Base-by-base conservation (phyloP, 2,113 vertebrate species). In the Procavia capensis region DNA sequence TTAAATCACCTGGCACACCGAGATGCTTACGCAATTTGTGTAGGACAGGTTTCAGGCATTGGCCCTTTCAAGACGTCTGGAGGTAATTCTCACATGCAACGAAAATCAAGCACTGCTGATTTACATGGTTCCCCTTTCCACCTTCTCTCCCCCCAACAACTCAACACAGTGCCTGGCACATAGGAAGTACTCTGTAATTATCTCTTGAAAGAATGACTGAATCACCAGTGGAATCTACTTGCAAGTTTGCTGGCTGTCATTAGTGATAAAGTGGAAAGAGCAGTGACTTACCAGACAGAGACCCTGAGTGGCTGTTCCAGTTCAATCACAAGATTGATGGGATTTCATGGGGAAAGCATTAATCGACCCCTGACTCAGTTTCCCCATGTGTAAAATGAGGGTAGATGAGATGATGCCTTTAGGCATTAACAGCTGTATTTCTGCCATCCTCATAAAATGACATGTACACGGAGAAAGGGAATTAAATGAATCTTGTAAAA, bases 401-500 rank as follows among this genome's bases (percentile, higher is more conserved):
- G 47, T 39, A 85, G 25, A 85, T 6, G 16, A 85, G 54, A 93
- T 0, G 7, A 83, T 86, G 45, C n/a, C 22, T 88, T 50, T 66
- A 36, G 70, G 41, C n/a, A 70, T 43, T 85, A 85, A 92, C 90
- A 92, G 66, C 84, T 95, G 5, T 68, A 92, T 81, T 96, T 95
- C 88, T 96, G 80, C 81, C 50, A 95, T 50, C 68, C n/a, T 95
- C 59, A 63, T 95, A 96, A 96, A 96, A 92, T 93, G 81, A 72
- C 78, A 95, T 74, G 41, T 79, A 79, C 85, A 88, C 0, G 8
- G 54, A 41, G 41, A 96, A 91, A 95, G 54, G 50, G 61, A 93
- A 59, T 95, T 96, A 95, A 93, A 95, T 96, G 78, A 96, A 81
- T 97, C 92, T 97, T 97, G 27, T 95, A 95, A 96, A 97, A 97